Conservation (phyloP, 2,113 vertebrate species). For the Thamnaconus septentrionalis region DNA sequence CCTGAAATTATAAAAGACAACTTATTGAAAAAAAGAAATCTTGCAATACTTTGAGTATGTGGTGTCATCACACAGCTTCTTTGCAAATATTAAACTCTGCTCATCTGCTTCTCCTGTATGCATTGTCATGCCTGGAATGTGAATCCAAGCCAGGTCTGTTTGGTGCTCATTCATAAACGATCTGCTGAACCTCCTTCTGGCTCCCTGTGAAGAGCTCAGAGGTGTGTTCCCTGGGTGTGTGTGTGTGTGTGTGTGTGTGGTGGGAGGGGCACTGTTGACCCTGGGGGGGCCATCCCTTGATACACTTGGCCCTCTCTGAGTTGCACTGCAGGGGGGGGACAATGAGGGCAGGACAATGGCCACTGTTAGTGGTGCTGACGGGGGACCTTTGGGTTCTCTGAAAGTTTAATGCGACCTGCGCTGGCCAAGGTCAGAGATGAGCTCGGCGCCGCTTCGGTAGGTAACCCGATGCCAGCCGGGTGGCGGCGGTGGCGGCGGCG, state of each 20-base stretch:
- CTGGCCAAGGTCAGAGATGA: constrained; percentile 78
- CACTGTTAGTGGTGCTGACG: constrained; percentile 74
- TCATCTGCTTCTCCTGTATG: too few species aligned
- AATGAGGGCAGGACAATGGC: constrained; percentile 42
- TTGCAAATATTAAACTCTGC: too few species aligned
- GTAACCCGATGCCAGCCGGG: constrained; percentile 44
- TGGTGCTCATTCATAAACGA: too few species aligned
- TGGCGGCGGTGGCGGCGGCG: constrained; percentile 27
- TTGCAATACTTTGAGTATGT: too few species aligned
- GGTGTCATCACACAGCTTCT: too few species aligned
- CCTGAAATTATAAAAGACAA: too few species aligned
- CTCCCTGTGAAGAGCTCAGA: constrained; percentile 10
- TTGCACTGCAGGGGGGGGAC: constrained; percentile 38
- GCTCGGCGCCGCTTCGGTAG: constrained; percentile 26
- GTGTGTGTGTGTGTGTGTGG: constrained; percentile 46
- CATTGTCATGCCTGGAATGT: too few species aligned
- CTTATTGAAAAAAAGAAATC: too few species aligned
- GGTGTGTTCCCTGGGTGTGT: constrained; percentile 47
- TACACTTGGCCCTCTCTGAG: constrained; percentile 70
- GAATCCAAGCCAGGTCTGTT: too few species aligned
- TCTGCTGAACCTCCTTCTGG: constrained; percentile 15
- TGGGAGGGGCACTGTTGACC: constrained; percentile 51
- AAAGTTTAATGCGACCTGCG: constrained; percentile 77
- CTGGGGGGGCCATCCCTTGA: constrained; percentile 59
- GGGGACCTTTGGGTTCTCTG: constrained; percentile 76